A percentile compares a stretch with the other conserved stretches of the same genome.
Conservation (phyloP, 2,113 vertebrate species). For the Daboia siamensis region DNA sequence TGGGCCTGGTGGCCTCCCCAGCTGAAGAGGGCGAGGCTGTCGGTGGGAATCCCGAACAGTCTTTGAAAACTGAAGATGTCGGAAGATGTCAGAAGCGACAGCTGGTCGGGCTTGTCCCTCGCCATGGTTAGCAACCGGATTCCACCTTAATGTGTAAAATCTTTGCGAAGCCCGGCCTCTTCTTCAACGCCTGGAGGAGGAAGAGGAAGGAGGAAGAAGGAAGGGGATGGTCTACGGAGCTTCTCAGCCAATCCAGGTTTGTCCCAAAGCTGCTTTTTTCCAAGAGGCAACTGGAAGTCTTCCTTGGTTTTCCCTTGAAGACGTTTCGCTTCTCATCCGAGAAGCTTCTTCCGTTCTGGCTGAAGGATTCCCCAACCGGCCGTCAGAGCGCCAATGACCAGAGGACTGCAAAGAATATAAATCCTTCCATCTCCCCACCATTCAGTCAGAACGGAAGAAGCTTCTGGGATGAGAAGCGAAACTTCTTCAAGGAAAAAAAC, state of each 20-base stretch:
- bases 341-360: too few relatives aligned
- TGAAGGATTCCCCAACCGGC: too few relatives aligned
- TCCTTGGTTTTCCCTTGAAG: too few relatives aligned
- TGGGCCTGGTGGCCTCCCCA: background rate
- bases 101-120: slow-evolving; percentile 55
- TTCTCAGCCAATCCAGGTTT: too few relatives aligned
- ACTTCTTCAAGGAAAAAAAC: too few relatives aligned
- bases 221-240: rapidly evolving
- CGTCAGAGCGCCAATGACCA: too few relatives aligned
- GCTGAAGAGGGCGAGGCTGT: background rate
- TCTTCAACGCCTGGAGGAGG: slow-evolving; percentile 84
- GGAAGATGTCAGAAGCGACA: slow-evolving; percentile 51
- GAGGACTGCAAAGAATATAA: too few relatives aligned
- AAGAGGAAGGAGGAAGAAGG: rapidly evolving
- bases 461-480: too few relatives aligned
- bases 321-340: too few relatives aligned
- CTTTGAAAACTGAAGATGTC: slow-evolving; percentile 5
- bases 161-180: slow-evolving; percentile 97
- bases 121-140: slow-evolving; percentile 85
- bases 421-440: too few relatives aligned
- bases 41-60: background rate
- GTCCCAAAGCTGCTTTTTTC: background rate
- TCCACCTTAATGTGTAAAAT: slow-evolving; percentile 97
- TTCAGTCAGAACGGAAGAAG: too few relatives aligned
- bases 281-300: too few relatives aligned